Percentiles rank a stretch among this genome's conserved stretches.
Evolutionary conservation across 2,888 invertebrate species (phyloP).

Genomic region (Andrena trimmerana): DNA sequence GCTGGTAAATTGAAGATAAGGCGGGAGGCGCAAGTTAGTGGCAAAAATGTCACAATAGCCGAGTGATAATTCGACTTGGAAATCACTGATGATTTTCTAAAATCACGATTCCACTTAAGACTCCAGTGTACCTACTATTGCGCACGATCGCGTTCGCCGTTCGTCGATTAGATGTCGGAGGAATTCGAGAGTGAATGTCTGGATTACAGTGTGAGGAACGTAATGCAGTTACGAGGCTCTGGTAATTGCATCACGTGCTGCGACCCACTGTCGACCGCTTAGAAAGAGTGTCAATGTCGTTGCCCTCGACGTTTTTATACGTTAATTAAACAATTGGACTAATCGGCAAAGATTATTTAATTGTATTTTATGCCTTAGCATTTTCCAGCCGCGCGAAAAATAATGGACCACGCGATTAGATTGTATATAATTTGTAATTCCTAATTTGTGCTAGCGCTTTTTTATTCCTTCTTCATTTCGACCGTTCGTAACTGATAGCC

Average conservation of each 20-base stretch:
- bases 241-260: constrained; percentile 53
- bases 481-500: no score
- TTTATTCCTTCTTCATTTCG: no score
- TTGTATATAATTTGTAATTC: no score
- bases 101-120: background rate
- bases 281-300: constrained; percentile 68
- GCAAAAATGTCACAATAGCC: no score
- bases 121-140: background rate
- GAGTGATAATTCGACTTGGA: background rate
- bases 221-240: constrained; percentile 48
- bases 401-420: no score
- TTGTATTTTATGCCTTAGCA: no score
- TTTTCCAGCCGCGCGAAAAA: no score
- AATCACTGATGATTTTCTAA: background rate
- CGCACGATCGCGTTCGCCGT: constrained; percentile 3
- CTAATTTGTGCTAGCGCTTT: no score
- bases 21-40: no score
- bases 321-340: constrained; percentile 34
- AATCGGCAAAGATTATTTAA: background rate
- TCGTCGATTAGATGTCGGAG: constrained; percentile 13
- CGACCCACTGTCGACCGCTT: constrained; percentile 36
- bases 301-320: constrained; percentile 51
- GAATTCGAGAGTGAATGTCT: constrained; percentile 55
- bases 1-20: background rate
- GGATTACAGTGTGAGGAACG: constrained; percentile 39